Evolutionary conservation across 2,888 invertebrate species (phyloP).

Genomic region (Himalopsyche tibetana): DNA sequence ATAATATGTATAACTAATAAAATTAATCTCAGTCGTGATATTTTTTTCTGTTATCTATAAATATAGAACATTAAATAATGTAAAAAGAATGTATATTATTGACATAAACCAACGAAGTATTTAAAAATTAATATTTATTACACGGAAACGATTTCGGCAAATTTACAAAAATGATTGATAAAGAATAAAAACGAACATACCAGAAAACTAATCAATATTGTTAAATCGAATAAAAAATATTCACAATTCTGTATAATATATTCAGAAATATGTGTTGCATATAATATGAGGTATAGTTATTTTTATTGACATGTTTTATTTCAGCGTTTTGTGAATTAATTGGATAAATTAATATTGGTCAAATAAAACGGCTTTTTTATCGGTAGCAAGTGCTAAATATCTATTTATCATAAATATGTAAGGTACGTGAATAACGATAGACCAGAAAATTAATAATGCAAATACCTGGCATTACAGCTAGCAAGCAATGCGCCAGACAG

Average conservation of each 20-base stretch:
- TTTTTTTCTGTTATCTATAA: too few species aligned
- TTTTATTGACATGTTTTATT: conserved; percentile 12
- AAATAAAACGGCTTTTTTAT: background rate
- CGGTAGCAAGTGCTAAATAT: background rate
- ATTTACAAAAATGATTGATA: conserved; percentile 8
- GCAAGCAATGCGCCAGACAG: too few species aligned
- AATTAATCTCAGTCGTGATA: too few species aligned
- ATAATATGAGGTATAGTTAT: background rate
- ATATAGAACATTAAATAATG: background rate
- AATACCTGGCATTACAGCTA: too few species aligned
- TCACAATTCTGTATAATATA: background rate
- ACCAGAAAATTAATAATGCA: too few species aligned
- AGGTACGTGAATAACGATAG: too few species aligned
- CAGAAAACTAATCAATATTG: background rate
- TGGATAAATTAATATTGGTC: background rate
- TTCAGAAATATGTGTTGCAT: background rate
- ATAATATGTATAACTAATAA: too few species aligned
- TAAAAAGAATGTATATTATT: background rate
- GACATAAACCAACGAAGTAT: background rate
- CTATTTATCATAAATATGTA: background rate
- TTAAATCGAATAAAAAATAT: background rate
- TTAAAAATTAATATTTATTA: conserved; percentile 12
- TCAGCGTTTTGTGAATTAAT: background rate
- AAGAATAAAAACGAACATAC: background rate
- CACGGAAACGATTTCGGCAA: background rate